These are phyloP conservation scores for Cistogaster globosa DNA, from an alignment of 2,888 invertebrate species.

Conservation along the genomic window DNA sequence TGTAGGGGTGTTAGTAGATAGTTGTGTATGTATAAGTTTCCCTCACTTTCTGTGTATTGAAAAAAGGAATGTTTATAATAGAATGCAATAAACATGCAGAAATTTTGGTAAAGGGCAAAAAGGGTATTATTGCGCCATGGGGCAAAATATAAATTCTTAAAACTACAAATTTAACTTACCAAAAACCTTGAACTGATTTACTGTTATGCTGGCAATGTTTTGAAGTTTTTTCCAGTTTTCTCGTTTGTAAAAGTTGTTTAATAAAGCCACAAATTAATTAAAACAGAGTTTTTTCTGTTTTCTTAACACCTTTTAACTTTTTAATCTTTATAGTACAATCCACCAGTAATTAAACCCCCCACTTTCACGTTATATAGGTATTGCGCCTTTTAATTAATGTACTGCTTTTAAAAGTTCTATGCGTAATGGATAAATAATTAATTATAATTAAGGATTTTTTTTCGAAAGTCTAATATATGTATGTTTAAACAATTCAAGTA, in stretches of 20 bases:
- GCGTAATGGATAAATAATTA: background rate
- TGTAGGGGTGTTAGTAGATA: no score
- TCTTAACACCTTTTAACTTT: constrained; percentile 25
- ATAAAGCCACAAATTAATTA: constrained; percentile 9
- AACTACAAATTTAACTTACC: constrained; percentile 53
- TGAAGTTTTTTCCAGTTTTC: no score
- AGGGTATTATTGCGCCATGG: no score
- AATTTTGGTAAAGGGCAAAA: no score
- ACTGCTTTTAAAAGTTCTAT: background rate
- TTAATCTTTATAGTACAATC: constrained; percentile 44
- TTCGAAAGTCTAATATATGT: background rate
- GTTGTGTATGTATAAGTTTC: no score
- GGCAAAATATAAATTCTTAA: background rate
- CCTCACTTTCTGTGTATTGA: no score
- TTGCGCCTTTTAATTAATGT: background rate
- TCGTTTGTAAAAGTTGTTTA: constrained; percentile 8
- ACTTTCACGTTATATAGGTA: background rate
- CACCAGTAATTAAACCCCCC: constrained; percentile 15
- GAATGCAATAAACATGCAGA: no score
- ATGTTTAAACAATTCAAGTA: constrained; percentile 44
- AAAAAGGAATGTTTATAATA: no score
- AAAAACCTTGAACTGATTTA: constrained; percentile 66
- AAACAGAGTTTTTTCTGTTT: constrained; percentile 23
- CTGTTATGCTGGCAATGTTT: constrained; percentile 38
- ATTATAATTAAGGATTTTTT: background rate